A percentile compares a stretch with the other conserved stretches of the same genome.
These are phyloP conservation scores for Epinotia nisella DNA, from an alignment of 2,888 invertebrate genomes.

Conservation along the genomic window DNA sequence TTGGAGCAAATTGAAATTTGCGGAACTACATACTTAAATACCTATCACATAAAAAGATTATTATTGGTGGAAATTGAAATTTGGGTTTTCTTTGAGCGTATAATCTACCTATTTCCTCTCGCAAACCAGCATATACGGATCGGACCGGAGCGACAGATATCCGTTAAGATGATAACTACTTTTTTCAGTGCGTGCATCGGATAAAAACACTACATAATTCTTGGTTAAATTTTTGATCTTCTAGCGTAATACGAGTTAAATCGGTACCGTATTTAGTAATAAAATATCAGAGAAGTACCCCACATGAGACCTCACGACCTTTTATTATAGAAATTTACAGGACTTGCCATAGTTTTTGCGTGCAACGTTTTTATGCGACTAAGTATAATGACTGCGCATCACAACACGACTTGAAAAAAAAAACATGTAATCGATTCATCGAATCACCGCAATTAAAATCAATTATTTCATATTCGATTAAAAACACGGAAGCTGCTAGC, in stretches of 20 bases:
- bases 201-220: too few relatives aligned
- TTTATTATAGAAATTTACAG: not conserved
- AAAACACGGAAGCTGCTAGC: slow-evolving; percentile 70
- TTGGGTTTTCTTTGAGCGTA: too few relatives aligned
- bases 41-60: too few relatives aligned
- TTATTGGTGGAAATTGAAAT: too few relatives aligned
- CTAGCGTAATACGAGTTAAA: not conserved
- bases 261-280: not conserved
- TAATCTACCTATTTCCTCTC: too few relatives aligned
- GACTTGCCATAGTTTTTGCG: slow-evolving; percentile 4
- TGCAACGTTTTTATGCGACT: not conserved
- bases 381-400: slow-evolving; percentile 2
- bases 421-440: slow-evolving; percentile 66
- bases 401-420: slow-evolving; percentile 21
- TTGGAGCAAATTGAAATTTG: too few relatives aligned
- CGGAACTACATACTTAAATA: too few relatives aligned
- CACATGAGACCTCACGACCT: not conserved
- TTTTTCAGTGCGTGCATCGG: too few relatives aligned
- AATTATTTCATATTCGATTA: slow-evolving; percentile 68
- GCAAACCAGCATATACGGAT: too few relatives aligned
- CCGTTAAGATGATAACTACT: too few relatives aligned
- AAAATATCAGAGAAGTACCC: not conserved
- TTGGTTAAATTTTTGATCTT: not conserved
- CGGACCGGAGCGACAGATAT: too few relatives aligned
- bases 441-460: slow-evolving; percentile 66